A percentile compares a stretch with the other conserved stretches of the same genome.
These are phyloP conservation scores for Mus spretus DNA, from an alignment of 2,797 vertebrate species.

Conservation along the genomic window DNA sequence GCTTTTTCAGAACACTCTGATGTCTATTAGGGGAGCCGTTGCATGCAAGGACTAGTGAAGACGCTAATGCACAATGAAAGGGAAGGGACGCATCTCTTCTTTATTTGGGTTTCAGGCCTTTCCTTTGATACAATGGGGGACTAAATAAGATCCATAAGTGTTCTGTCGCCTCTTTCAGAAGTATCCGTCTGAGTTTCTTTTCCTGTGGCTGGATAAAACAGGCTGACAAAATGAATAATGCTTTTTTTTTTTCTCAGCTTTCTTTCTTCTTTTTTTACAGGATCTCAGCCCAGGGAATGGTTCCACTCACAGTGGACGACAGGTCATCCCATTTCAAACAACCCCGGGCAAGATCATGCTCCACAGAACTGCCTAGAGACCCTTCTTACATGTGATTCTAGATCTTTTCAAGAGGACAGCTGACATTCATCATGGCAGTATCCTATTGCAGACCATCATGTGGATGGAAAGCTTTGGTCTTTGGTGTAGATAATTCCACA, in stretches of 20 bases:
- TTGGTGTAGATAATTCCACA: neutral
- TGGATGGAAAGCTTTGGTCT: neutral
- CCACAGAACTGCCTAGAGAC: neutral
- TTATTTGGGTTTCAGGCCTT: slow-evolving; percentile 22
- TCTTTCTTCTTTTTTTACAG: neutral
- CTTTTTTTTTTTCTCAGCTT: neutral
- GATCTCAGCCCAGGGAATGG: neutral
- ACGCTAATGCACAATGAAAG: neutral
- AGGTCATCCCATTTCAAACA: neutral
- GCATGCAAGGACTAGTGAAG: neutral
- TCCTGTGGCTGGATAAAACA: neutral
- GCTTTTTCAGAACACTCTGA: neutral
- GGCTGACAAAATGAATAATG: neutral
- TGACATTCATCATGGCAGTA: neutral
- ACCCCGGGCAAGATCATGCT: neutral
- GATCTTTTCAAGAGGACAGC: neutral
- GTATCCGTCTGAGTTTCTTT: neutral
- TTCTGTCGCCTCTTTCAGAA: neutral
- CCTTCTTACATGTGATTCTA: neutral
- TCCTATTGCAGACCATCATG: neutral
- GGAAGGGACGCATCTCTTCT: neutral
- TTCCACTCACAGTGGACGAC: neutral
- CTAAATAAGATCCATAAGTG: neutral
- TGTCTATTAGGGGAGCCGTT: neutral
- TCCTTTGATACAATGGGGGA: neutral